Evolutionary conservation across 1,140 invertebrate genomes (phyloP).

Genomic region (Whitmania pigra): DNA sequence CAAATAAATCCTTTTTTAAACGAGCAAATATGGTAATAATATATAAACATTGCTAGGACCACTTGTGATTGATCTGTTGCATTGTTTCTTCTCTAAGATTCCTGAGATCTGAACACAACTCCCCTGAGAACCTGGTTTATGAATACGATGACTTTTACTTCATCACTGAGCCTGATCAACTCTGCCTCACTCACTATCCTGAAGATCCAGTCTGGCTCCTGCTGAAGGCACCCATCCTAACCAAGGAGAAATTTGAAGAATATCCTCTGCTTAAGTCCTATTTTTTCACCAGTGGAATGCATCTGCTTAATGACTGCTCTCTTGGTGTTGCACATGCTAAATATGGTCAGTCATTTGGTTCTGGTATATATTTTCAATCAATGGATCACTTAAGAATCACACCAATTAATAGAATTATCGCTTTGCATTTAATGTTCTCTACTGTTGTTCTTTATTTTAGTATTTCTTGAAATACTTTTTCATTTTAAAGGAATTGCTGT

Average conservation of each 20-base stretch:
- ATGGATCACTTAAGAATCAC: no score
- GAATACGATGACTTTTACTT: constrained; percentile 45
- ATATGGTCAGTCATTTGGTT: constrained; percentile 31
- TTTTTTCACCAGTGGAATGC: constrained; percentile 43
- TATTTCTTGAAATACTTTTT: not conserved
- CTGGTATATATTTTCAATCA: not conserved
- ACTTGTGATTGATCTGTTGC: no score
- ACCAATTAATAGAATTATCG: no score
- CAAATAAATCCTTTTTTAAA: no score
- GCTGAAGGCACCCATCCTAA: constrained; percentile 29
- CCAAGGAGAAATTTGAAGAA: constrained; percentile 39
- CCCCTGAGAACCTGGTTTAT: constrained; percentile 41
- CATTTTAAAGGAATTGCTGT: constrained; percentile 24
- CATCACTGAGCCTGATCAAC: constrained; percentile 41
- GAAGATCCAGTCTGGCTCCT: constrained; percentile 41
- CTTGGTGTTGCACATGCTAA: constrained; percentile 31
- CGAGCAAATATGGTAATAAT: no score
- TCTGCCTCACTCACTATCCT: constrained; percentile 41
- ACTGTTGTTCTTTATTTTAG: no score
- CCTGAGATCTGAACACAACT: constrained; percentile 37
- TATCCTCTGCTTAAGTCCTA: constrained; percentile 41
- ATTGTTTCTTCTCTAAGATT: constrained; percentile 26
- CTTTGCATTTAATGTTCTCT: no score
- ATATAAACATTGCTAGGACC: no score
- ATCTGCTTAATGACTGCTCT: constrained; percentile 32